Conservation (phyloP, 2,797 vertebrate species). For the Acrossocheilus fasciatus region DNA sequence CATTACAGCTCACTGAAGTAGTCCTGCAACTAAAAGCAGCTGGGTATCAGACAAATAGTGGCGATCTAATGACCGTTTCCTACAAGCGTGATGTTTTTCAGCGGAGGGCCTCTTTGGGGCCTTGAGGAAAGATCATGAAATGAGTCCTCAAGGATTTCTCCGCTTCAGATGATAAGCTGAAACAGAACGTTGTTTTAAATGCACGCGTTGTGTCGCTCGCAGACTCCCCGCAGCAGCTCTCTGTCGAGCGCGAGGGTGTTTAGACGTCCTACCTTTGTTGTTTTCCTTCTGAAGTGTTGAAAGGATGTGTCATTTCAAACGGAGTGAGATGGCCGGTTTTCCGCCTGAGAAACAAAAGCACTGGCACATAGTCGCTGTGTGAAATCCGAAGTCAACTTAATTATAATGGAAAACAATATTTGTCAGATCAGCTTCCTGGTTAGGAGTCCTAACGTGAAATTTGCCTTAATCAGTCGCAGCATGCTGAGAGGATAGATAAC, state of each 20-base stretch:
- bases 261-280: constrained; percentile 37
- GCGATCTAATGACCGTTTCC: constrained; percentile 35
- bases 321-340: constrained; percentile 23
- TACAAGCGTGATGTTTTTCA: not conserved
- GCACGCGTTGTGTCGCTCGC: not conserved
- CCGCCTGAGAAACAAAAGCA: constrained; percentile 24
- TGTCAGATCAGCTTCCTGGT: constrained; percentile 23
- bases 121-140: constrained; percentile 26
- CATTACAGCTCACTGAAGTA: constrained; percentile 22
- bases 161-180: constrained; percentile 24
- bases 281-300: constrained; percentile 43
- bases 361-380: not conserved
- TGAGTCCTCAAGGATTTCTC: constrained; percentile 24
- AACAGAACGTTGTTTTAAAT: constrained; percentile 34
- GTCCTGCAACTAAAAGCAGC: not conserved
- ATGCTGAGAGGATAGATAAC: not conserved
- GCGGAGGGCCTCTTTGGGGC: not conserved
- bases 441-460: not conserved
- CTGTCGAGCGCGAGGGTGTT: constrained; percentile 11
- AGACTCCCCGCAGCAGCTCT: constrained; percentile 30
- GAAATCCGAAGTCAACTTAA: constrained; percentile 25
- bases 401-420: constrained; percentile 36
- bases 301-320: constrained; percentile 35
- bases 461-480: not conserved
- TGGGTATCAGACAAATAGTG: constrained; percentile 29